Percentiles rank a stretch among this genome's conserved stretches.
phyloP scores from a whole-genome alignment of 2,888 invertebrate species.

The Andrena flavipes region DNA sequence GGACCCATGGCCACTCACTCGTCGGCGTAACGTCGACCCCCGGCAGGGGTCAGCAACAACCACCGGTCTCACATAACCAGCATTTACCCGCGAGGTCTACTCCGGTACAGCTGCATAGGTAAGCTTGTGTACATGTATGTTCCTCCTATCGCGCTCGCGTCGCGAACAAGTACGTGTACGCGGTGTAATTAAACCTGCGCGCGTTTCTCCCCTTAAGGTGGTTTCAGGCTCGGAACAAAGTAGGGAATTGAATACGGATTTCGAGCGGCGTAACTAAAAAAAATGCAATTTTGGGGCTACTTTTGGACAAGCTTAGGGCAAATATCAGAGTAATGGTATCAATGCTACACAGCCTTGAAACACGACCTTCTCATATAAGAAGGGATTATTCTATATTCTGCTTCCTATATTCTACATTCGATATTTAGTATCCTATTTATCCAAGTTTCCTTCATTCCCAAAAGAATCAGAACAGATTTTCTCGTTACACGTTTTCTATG shows the following conservation, averaged over 20 bases:
- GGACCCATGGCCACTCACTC: slow-evolving; percentile 81
- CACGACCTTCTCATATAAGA: no score
- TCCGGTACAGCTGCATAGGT: slow-evolving; percentile 82
- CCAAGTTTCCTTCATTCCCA: no score
- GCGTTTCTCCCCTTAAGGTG: neutral
- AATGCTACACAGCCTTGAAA: no score
- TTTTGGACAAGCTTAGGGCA: neutral
- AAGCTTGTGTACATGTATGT: slow-evolving; percentile 59
- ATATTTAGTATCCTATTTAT: no score
- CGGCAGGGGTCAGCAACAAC: slow-evolving; percentile 80
- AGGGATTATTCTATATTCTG: no score
- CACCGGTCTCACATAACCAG: slow-evolving; percentile 82
- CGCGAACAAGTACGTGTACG: slow-evolving; percentile 3
- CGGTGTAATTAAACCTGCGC: slow-evolving; percentile 36
- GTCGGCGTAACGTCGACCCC: slow-evolving; percentile 80
- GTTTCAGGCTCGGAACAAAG: neutral
- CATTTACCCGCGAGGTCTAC: slow-evolving; percentile 83
- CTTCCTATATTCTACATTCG: no score
- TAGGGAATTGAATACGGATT: neutral
- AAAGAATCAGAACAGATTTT: no score
- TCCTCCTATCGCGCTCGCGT: slow-evolving; percentile 17
- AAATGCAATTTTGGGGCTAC: neutral
- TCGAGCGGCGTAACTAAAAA: neutral
- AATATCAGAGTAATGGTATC: neutral
- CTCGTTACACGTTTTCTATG: no score